These are phyloP conservation scores for Papilio gigon DNA, from an alignment of 2,888 invertebrate genomes.

Conservation along the genomic window DNA sequence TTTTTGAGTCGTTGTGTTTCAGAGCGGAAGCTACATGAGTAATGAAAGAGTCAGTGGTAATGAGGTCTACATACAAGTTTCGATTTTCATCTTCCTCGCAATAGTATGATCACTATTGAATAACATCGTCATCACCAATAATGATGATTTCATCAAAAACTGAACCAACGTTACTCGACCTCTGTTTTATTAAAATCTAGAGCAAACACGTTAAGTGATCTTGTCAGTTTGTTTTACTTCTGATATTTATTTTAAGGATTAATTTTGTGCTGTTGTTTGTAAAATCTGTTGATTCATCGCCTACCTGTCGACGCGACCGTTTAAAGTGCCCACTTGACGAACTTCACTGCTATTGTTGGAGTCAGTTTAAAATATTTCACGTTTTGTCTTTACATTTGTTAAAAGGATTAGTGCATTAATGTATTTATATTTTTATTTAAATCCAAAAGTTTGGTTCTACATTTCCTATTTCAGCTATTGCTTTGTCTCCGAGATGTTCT, in stretches of 20 bases:
- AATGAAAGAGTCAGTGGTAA: not conserved
- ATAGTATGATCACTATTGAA: not conserved
- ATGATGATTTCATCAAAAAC: not conserved
- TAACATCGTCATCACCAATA: not conserved
- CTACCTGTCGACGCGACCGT: conserved; percentile 74
- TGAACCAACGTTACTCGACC: too few species aligned
- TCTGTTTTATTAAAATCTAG: not conserved
- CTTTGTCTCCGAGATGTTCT: conserved; percentile 43
- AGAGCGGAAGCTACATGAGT: not conserved
- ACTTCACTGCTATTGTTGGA: conserved; percentile 55
- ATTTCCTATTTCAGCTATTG: not conserved
- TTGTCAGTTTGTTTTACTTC: conserved; percentile 51
- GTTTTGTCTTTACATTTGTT: conserved; percentile 7
- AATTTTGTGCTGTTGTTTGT: conserved; percentile 36
- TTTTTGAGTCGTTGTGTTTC: not conserved
- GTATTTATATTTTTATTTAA: not conserved
- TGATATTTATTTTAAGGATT: conserved; percentile 38
- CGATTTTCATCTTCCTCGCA: too few species aligned
- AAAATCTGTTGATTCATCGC: conserved; percentile 62
- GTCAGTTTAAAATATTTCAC: conserved; percentile 62
- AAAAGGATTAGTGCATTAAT: not conserved
- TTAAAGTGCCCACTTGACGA: conserved; percentile 72
- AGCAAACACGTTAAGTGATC: conserved; percentile 48
- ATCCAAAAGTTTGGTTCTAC: not conserved
- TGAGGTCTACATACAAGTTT: too few species aligned